Base-by-base conservation (phyloP, 1,140 invertebrate species). In the Thaumatotibia leucotreta region DNA sequence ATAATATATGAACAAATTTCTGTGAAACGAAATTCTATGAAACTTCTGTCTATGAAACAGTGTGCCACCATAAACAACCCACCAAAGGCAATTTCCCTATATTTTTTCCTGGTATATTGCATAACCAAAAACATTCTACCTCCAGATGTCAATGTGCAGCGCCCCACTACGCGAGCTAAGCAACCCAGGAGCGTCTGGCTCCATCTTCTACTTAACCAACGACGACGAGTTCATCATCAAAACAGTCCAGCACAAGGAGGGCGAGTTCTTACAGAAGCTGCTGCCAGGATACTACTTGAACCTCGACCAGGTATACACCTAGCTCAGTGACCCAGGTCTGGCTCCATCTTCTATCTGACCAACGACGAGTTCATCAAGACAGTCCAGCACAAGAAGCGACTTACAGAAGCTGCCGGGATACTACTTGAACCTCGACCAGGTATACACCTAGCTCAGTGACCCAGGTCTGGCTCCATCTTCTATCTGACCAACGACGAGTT, bases 171-270 rank as follows among this genome's bases (percentile, higher is more conserved):
- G 96, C 79, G 99, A 99, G 92, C 92, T 99, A 73, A 98, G 97
- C 68, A 99, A 99, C 93, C 99, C 99, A 63, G 99, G 99, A 80
- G 99, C 99, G 64, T 99, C 98, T 91, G 99, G 99, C 54, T 99
- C 97, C 88, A 99, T 99, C 84, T 99, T 99, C 94, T 99, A 99
- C 92, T 94, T 99, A 77, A 99, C 98, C 23, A 94, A 96, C 75
- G 99, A 99, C 92, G 99, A 99, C 93, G 98, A 99, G 92, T 99
- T 99, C 91, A 99, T 99, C 84, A 98, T 99, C 74, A 99, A 99
- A 94, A 99, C 99, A 75, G 98, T 99, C 61, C 97, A 99, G 92
- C 98, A 99, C 90, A 99, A 99, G 92, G 99, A 99, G 92, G 99
- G 98, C 45, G 98, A 99, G 92, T 99, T 99, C 93, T 94, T 99